Evolutionary conservation across 2,113 vertebrate species (phyloP), one percentile per base, ranked within the genome.

Genomic region (Felis chaus): DNA sequence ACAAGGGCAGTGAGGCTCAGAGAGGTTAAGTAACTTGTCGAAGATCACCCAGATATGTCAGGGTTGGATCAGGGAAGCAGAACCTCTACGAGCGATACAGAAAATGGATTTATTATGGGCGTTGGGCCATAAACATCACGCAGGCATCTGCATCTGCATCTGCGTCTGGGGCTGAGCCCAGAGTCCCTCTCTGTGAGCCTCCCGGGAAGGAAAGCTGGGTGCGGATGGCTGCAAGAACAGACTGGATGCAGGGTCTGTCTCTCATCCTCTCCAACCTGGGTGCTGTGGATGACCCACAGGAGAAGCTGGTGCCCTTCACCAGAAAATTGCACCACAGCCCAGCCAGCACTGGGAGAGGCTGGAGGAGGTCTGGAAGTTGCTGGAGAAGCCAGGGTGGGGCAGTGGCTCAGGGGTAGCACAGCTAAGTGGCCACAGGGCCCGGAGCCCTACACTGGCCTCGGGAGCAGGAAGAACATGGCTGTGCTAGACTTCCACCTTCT

Each of bases 391-490:
- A 0, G 14, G 48, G 7, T 3, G 4, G 57, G 29, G 65, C 29
- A 15, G 66, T 15, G 15, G 73, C 21, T 19, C 0, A 2, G 78
- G 3, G 9, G 9, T 15, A 8, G 36, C 4, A 2, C 1, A 3
- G 0, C 29, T 14, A 19, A 13, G 11, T 25, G 1, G 25, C 6
- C 68, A 1, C 1, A 1, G 69, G 69, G 27, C 53, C 76, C 4
- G n/a, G 61, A 7, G 21, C n/a, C 45, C 55, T n/a, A 33, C 16
- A 3, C 18, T 14, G 23, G 15, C 55, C 50, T 11, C 16, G 0
- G 0, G 78, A 66, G 53, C 13, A 0, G 21, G 1, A 33, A 48
- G 21, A 4, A 12, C 1, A 16, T 0, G 8, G 25, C 45, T 18
- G 13, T 1, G 10, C 33, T 65, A 48, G 45, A 3, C 53, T 16